Conservation (phyloP, 2,113 vertebrate genomes). For the Gallinago media region DNA sequence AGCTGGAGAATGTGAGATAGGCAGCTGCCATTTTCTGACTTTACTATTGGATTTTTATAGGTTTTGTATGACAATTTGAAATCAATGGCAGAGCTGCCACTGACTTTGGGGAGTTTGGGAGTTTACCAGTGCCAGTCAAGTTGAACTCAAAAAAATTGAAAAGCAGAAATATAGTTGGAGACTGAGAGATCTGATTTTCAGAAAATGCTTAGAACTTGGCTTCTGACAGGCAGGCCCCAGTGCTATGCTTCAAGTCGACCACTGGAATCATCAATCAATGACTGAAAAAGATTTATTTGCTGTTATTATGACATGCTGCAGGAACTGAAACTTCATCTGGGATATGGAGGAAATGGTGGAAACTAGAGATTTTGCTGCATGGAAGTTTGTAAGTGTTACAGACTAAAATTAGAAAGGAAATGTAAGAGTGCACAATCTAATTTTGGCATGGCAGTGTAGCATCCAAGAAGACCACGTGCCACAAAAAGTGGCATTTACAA, state of each 20-base stretch:
- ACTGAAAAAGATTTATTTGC: slow-evolving; percentile 5
- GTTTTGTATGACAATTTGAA: not conserved
- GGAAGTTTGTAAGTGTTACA: not conserved
- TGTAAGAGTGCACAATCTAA: not conserved
- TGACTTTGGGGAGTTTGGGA: not conserved
- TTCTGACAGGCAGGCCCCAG: not conserved
- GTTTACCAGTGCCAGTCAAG: not conserved
- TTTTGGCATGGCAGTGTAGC: not conserved
- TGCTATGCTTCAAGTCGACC: not conserved
- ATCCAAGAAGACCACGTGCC: not conserved
- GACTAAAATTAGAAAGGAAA: not conserved
- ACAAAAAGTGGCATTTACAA: not conserved
- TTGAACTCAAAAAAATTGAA: not conserved
- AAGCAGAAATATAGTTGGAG: not conserved
- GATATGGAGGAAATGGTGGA: not conserved
- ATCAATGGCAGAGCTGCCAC: not conserved
- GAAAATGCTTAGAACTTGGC: not conserved
- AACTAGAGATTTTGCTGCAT: not conserved
- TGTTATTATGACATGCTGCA: not conserved
- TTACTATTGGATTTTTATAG: not conserved
- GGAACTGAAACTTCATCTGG: not conserved
- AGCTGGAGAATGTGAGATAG: not conserved
- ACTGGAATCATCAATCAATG: not conserved
- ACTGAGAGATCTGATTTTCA: not conserved
- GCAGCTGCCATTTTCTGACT: not conserved